Evolutionary conservation across 2,113 vertebrate species (phyloP), one percentile per base, ranked within the genome.

Genomic region (Cacatua alba): DNA sequence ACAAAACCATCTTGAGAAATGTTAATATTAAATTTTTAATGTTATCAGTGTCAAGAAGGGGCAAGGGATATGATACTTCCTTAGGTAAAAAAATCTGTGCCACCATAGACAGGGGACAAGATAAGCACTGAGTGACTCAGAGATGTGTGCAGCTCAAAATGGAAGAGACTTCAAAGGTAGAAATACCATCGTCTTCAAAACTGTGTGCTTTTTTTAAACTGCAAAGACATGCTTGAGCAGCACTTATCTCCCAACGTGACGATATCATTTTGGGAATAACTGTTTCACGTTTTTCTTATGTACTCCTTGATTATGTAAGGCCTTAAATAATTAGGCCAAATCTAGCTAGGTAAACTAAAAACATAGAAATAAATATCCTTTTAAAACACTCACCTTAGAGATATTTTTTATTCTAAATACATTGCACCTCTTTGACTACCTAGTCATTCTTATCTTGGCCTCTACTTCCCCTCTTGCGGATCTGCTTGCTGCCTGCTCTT

Each of bases 401-500:
- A 71, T 55, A 44, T 33, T 65, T 89, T 90, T 96, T 29, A 70
- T 41, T 95, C 91, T 94, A 75, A 92, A 81, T 86, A 71, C 91
- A 95, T 82, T 87, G 94, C 84, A 95, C 84, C 90, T 80, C 63
- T 93, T 94, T 35, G 60, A 92, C 90, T 95, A 96, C 39, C 70
- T 88, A 62, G 77, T 79, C 74, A 85, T 87, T 90, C 82, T 90
- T 70, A 86, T 29, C 52, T 86, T 91, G 81, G 51, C 65, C 57
- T 91, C 59, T 94, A 44, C 49, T 84, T 85, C 51, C 25, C 13
- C 8, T 71, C 70, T 69, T 18, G 4, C 1, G 0, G 96, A 97
- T 97, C 96, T 96, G 95, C 96, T 97, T 98, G 97, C 94, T 97
- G 97, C 92, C 82, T 96, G 91, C 81, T 92, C 83, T 85, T 95